Conservation (phyloP, 2,888 invertebrate species). For the Cecidostiba fungosa region DNA sequence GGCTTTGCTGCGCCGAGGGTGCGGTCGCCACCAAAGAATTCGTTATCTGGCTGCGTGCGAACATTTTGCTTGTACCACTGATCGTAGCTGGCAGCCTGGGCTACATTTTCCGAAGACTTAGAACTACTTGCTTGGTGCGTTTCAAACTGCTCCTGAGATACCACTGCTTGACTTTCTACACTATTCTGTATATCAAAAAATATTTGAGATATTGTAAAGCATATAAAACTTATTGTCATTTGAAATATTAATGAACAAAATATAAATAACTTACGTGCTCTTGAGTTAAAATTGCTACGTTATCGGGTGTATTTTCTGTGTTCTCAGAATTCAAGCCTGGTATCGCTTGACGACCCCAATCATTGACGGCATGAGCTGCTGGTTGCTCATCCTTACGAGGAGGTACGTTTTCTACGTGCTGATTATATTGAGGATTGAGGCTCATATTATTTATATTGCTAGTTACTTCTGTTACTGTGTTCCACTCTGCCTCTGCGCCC, state of each 20-base stretch:
- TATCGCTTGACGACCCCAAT: slow-evolving; percentile 49
- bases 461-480: slow-evolving; percentile 69
- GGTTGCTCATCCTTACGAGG: slow-evolving; percentile 55
- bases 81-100: slow-evolving; percentile 72
- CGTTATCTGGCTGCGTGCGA: slow-evolving; percentile 67
- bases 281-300: slow-evolving; percentile 59
- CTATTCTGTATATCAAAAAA: slow-evolving; percentile 36
- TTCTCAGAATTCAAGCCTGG: slow-evolving; percentile 46
- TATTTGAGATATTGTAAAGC: not conserved
- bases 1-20: slow-evolving; percentile 65
- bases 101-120: slow-evolving; percentile 62
- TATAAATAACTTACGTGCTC: slow-evolving; percentile 55
- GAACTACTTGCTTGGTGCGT: slow-evolving; percentile 53
- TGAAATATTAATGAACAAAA: not conserved
- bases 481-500: slow-evolving; percentile 68
- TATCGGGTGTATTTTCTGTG: slow-evolving; percentile 61
- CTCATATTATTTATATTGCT: slow-evolving; percentile 72
- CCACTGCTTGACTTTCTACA: slow-evolving; percentile 26
- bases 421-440: slow-evolving; percentile 64
- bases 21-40: slow-evolving; percentile 72
- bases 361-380: slow-evolving; percentile 30
- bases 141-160: slow-evolving; percentile 55
- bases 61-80: slow-evolving; percentile 77
- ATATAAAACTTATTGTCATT: not conserved
- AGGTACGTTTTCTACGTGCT: slow-evolving; percentile 34